Base-by-base conservation (phyloP, 2,113 vertebrate species). In the Takifugu flavidus region DNA sequence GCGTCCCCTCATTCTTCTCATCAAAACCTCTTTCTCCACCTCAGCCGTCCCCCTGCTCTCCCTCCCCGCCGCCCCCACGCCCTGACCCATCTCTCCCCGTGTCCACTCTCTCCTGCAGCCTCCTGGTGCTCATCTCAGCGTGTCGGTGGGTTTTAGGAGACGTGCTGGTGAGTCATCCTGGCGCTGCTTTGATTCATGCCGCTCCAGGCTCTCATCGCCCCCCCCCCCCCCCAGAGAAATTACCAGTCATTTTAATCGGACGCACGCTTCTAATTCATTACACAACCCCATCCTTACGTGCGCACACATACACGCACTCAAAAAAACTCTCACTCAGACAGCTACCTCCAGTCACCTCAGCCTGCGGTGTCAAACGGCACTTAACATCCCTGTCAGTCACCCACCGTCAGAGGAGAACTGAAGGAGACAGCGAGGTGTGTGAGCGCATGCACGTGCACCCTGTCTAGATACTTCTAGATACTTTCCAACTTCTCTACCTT, bases 301-400 rank as follows among this genome's bases (percentile, higher is more conserved):
- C 53, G 39, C 53, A 65, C 59, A 53, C 63, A 34, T 43, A 55
- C 51, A 14, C 25, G 45, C 56, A 49, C 59, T 49, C 51, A 72
- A 26, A 71, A 62, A 68, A 60, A 60, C 73, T 79, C 73, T 71
- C 65, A 58, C 71, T 77, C 71, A 80, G 81, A 84, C 77, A 80
- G 76, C 74, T 77, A 75, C 83, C 78, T 86, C 85, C 77, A 83
- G 85, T 90, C 88, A 90, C 84, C 86, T 85, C 85, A 79, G 85
- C 88, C 85, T 89, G 86, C 73, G 86, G 86, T 91, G 91, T 92
- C 91, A 92, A 92, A 92, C 86, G 88, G 86, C 90, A 90, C 90
- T 92, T 92, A 92, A 91, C 91, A 90, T 90, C 86, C 76, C 89
- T 91, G 91, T 91, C 91, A 90, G 89, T 92, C 91, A 92, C 62